These are phyloP conservation scores for Venustoraphidia nigricollis DNA, from an alignment of 2,888 invertebrate genomes.

Conservation along the genomic window DNA sequence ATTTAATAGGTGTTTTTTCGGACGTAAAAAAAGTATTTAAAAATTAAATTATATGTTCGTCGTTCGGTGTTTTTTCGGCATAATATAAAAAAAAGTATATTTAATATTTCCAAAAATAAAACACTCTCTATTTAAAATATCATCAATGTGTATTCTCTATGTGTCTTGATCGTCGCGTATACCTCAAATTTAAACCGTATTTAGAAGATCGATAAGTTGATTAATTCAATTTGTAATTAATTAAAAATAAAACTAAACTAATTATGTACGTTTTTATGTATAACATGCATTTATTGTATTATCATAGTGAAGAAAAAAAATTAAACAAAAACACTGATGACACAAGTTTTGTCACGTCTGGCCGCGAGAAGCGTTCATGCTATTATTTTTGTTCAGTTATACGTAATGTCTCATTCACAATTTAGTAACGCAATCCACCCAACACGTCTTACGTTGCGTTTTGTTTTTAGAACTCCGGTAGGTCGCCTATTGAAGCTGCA, in stretches of 20 bases:
- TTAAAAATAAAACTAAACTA: conserved; percentile 1
- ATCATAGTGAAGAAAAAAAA: conserved; percentile 12
- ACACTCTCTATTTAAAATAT: conserved; percentile 10
- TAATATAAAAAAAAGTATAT: conserved; percentile 13
- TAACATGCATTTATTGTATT: conserved; percentile 8
- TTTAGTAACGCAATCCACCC: too few species aligned
- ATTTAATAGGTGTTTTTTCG: conserved; percentile 6
- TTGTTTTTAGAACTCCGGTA: too few species aligned
- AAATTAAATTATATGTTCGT: conserved; percentile 16
- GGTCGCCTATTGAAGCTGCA: too few species aligned
- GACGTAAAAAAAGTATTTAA: conserved; percentile 2
- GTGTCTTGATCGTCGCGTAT: conserved; percentile 38
- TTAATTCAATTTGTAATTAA: too few species aligned
- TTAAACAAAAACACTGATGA: background rate
- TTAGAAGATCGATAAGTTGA: background rate
- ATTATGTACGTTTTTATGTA: conserved; percentile 12
- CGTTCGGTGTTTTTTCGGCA: conserved; percentile 24
- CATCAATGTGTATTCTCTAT: conserved; percentile 23
- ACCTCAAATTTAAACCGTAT: conserved; percentile 24
- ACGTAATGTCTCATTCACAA: too few species aligned
- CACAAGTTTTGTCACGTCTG: too few species aligned
- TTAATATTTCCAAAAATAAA: conserved; percentile 18
- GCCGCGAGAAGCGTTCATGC: too few species aligned
- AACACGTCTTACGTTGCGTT: too few species aligned
- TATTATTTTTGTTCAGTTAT: too few species aligned